Percentiles rank a stretch among this genome's conserved stretches.
Evolutionary conservation across 2,797 vertebrate species (phyloP).

Genomic region (Lepidocolaptes lacrymiger): DNA sequence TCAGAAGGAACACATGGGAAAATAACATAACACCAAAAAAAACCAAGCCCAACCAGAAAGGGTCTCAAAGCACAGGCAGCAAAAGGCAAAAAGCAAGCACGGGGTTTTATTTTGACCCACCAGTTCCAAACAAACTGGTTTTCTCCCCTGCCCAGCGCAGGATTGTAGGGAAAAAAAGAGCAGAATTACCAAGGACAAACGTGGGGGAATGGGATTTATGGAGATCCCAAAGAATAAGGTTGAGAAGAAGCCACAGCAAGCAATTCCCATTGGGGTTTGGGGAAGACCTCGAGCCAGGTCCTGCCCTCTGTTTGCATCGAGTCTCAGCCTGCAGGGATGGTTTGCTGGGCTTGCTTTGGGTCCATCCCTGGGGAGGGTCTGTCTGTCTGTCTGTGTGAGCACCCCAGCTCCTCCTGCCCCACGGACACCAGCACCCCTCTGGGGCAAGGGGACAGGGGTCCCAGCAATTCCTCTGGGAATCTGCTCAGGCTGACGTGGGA

Average conservation of each 20-base stretch:
- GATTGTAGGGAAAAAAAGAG: not conserved
- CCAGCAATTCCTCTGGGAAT: not conserved
- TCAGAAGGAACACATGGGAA: not conserved
- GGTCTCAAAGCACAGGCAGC: not conserved
- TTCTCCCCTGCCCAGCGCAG: not conserved
- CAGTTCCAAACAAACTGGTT: not conserved
- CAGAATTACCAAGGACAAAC: not conserved
- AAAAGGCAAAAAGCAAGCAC: not conserved
- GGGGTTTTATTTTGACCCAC: not conserved
- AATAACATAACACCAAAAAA: not conserved
- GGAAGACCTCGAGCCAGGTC: not conserved
- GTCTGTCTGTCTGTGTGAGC: not conserved
- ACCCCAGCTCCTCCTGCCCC: not conserved
- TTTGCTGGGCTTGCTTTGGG: no score
- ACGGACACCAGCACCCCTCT: not conserved
- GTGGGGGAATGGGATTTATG: not conserved
- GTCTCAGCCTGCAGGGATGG: fast-evolving
- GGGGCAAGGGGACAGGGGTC: fast-evolving
- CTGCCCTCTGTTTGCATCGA: not conserved
- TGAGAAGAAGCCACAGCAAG: not conserved
- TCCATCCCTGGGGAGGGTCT: fast-evolving
- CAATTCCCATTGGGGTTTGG: fast-evolving
- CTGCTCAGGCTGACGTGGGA: not conserved
- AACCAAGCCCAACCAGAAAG: not conserved
- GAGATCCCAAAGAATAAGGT: not conserved